A percentile compares a stretch with the other conserved stretches of the same genome.
phyloP scores from a whole-genome alignment of 2,888 invertebrate species.

The Dyspetes luteomarginatus region DNA sequence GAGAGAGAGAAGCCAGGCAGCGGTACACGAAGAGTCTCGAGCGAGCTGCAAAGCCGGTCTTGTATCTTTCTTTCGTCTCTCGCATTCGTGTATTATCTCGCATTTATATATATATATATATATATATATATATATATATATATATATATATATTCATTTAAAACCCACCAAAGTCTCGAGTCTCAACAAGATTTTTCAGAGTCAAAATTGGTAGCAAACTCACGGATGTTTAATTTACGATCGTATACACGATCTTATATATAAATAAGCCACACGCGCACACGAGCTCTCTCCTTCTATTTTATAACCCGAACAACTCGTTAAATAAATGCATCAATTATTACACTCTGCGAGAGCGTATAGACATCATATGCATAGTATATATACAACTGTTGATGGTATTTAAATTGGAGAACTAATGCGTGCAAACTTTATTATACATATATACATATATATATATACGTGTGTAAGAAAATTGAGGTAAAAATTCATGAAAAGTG shows the following conservation, averaged over 20 bases:
- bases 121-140: too few species aligned
- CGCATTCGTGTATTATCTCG: slow-evolving; percentile 46
- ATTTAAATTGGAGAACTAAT: not conserved
- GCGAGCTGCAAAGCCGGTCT: slow-evolving; percentile 29
- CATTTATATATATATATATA: too few species aligned
- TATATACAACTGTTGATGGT: not conserved
- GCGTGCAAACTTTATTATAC: slow-evolving; percentile 36
- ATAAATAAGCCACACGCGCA: not conserved
- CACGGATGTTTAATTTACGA: slow-evolving; percentile 38
- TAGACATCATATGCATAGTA: not conserved
- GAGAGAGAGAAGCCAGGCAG: not conserved
- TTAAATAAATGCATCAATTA: slow-evolving; percentile 18
- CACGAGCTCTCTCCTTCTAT: not conserved
- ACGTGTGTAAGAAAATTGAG: not conserved
- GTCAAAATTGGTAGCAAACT: slow-evolving; percentile 49
- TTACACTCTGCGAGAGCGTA: not conserved
- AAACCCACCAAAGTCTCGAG: slow-evolving; percentile 57
- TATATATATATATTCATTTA: slow-evolving; percentile 57
- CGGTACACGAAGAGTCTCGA: not conserved
- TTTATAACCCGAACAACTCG: not conserved
- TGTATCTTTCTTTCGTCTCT: slow-evolving; percentile 31
- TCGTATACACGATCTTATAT: slow-evolving; percentile 13
- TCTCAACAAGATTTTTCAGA: slow-evolving; percentile 64
- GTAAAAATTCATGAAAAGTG: slow-evolving; percentile 48
- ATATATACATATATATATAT: slow-evolving; percentile 43